These are phyloP conservation scores for Eumeta japonica DNA, from an alignment of 1,140 invertebrate species.

Conservation along the genomic window DNA sequence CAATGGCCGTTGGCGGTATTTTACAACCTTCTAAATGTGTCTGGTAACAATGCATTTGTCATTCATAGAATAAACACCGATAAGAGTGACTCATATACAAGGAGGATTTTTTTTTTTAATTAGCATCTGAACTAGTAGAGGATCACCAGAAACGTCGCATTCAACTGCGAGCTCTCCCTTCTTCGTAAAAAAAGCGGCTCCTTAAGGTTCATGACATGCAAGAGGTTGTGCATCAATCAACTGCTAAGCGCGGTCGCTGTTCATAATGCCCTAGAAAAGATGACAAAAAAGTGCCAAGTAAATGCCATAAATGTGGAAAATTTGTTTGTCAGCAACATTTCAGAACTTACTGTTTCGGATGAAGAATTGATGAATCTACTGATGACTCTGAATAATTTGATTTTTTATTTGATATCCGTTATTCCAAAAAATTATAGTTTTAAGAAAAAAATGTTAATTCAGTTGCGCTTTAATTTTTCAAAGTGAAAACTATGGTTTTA, in stretches of 20 bases:
- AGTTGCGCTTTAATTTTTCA: too few species aligned
- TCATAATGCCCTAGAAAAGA: constrained; percentile 9
- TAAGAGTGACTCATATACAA: constrained; percentile 7
- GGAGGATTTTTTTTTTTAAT: constrained; percentile 12
- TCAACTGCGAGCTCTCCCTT: constrained; percentile 9
- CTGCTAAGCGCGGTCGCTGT: constrained; percentile 9
- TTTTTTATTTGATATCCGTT: constrained; percentile 11
- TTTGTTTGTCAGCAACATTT: too few species aligned
- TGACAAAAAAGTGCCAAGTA: constrained; percentile 11
- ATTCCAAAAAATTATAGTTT: too few species aligned
- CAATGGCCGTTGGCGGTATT: constrained; percentile 30
- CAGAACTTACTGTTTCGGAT: constrained; percentile 9
- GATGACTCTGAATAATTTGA: too few species aligned
- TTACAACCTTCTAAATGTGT: constrained; percentile 17
- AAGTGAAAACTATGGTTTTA: too few species aligned
- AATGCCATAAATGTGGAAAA: too few species aligned
- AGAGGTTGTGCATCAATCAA: too few species aligned
- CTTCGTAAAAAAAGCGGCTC: constrained; percentile 11
- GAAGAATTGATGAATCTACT: constrained; percentile 12
- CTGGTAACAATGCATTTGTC: too few species aligned
- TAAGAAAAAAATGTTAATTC: too few species aligned
- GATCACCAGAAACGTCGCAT: constrained; percentile 13
- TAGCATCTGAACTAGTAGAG: constrained; percentile 11
- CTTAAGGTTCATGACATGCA: constrained; percentile 9
- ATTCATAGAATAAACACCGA: constrained; percentile 6